Evolutionary conservation across 2,113 vertebrate genomes (phyloP).

Genomic region (Eleginops maclovinus): DNA sequence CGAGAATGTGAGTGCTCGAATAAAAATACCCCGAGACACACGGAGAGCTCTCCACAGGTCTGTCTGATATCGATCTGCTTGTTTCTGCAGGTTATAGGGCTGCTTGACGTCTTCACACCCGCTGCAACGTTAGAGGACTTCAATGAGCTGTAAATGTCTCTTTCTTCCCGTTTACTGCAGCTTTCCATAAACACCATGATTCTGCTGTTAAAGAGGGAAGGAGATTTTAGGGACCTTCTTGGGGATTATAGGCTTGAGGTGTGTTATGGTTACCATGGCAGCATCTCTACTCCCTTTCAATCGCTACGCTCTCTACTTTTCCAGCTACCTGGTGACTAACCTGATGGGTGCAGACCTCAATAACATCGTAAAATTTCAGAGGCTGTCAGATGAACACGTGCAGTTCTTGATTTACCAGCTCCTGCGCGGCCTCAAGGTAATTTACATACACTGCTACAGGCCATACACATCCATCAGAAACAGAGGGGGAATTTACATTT

Average conservation of each 20-base stretch:
- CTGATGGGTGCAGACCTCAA: slow-evolving; percentile 98
- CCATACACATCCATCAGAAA: too few species aligned
- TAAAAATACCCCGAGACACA: slow-evolving; percentile 30
- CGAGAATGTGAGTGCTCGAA: slow-evolving; percentile 81
- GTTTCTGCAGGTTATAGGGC: slow-evolving; percentile 85
- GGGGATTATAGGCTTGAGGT: slow-evolving; percentile 36
- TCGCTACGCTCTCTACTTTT: slow-evolving; percentile 7
- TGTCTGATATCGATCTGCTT: slow-evolving; percentile 46
- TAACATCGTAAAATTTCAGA: slow-evolving; percentile 98
- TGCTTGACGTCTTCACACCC: slow-evolving; percentile 96
- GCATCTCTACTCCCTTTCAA: slow-evolving; percentile 4
- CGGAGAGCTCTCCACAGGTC: slow-evolving; percentile 6
- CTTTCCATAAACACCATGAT: slow-evolving; percentile 8
- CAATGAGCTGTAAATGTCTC: slow-evolving; percentile 92
- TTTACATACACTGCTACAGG: slow-evolving; percentile 8
- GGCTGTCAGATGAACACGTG: slow-evolving; percentile 95
- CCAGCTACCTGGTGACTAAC: slow-evolving; percentile 96
- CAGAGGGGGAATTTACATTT: too few species aligned
- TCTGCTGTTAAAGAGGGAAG: slow-evolving; percentile 3
- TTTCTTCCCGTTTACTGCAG: background rate
- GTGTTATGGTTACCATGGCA: slow-evolving; percentile 62
- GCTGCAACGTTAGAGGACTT: slow-evolving; percentile 92
- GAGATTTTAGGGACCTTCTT: background rate
- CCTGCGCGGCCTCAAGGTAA: slow-evolving; percentile 96
- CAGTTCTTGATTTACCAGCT: slow-evolving; percentile 99